phyloP scores from a whole-genome alignment of 2,797 vertebrate genomes.

The Aeoliscus strigatus region DNA sequence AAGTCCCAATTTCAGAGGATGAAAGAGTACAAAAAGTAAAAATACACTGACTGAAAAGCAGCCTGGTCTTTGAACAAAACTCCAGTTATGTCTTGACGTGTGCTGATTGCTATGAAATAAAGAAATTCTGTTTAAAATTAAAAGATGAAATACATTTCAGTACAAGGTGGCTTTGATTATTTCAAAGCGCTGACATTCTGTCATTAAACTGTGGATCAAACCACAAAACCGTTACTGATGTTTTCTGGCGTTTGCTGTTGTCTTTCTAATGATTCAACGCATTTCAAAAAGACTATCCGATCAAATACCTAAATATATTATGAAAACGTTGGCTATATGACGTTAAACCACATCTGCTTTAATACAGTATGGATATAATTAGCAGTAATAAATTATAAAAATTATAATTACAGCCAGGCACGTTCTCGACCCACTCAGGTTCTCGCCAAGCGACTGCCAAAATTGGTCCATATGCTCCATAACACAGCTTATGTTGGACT shows the following conservation, averaged over 20 bases:
- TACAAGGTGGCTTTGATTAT: neutral
- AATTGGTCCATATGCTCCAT: constrained; percentile 46
- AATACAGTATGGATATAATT: constrained; percentile 12
- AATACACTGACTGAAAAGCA: constrained; percentile 8
- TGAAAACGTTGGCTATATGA: constrained; percentile 24
- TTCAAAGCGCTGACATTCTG: constrained; percentile 1
- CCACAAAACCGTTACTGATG: neutral
- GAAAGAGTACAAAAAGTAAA: constrained; percentile 9
- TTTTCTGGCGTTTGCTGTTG: neutral
- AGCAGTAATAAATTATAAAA: constrained; percentile 21
- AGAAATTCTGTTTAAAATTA: constrained; percentile 3
- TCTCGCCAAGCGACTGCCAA: constrained; percentile 21
- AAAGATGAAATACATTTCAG: constrained; percentile 4
- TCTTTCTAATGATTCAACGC: constrained; percentile 1
- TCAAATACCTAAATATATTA: constrained; percentile 4
- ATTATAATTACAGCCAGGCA: too few relatives aligned
- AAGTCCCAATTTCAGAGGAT: constrained; percentile 12
- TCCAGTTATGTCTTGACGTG: neutral
- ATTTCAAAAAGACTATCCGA: constrained; percentile 8
- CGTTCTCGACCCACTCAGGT: constrained; percentile 36
- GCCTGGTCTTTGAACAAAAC: constrained; percentile 11
- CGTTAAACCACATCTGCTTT: constrained; percentile 1
- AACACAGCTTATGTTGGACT: constrained; percentile 67
- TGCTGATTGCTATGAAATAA: constrained; percentile 1
- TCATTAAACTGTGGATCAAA: neutral